Evolutionary conservation across 2,888 invertebrate genomes (phyloP).

Genomic region (Cataglyphis cursor): DNA sequence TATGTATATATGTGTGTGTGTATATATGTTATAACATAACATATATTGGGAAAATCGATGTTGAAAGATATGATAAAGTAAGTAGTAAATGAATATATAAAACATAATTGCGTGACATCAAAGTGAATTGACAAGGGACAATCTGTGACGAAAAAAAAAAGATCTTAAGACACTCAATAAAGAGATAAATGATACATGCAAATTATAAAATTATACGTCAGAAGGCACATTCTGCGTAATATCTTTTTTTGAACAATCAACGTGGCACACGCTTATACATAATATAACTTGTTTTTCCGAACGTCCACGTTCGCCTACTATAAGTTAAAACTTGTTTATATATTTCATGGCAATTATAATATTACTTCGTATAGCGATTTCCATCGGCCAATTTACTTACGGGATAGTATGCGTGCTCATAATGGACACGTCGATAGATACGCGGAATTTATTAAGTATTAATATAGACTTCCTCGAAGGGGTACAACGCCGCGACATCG

Average conservation of each 20-base stretch:
- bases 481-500: constrained; percentile 30
- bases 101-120: background rate
- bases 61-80: background rate
- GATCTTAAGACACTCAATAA: background rate
- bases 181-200: constrained; percentile 1
- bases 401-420: constrained; percentile 38
- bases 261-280: constrained; percentile 14
- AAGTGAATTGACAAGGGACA: background rate
- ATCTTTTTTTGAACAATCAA: constrained; percentile 35
- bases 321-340: constrained; percentile 41
- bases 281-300: constrained; percentile 24
- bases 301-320: constrained; percentile 6
- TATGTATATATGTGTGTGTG: background rate
- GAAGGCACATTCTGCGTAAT: constrained; percentile 21
- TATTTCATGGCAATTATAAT: constrained; percentile 51
- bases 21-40: background rate
- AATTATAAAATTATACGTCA: constrained; percentile 36
- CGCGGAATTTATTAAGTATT: constrained; percentile 69
- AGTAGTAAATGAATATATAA: background rate
- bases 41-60: background rate
- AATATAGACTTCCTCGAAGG: constrained; percentile 64
- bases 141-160: no score
- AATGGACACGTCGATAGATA: constrained; percentile 63
- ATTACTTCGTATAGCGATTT: constrained; percentile 20
- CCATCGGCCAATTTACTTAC: constrained; percentile 43